Base-by-base conservation (phyloP, 2,888 invertebrate species). In the Caenorhabditis sp. region DNA sequence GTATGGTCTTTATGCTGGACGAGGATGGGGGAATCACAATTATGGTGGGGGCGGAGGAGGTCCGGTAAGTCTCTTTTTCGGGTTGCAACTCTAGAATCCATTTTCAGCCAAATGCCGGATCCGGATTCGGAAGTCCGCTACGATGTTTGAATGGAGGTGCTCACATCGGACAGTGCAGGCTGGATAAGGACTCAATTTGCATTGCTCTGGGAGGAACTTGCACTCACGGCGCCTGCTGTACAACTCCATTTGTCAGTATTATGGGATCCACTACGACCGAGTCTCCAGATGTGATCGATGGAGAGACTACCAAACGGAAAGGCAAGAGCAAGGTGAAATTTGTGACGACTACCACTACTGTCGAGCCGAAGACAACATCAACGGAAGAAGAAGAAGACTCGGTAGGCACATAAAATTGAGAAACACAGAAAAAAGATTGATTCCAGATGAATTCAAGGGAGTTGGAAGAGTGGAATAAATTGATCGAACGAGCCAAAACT, bases 201-300 rank as follows among this genome's bases (percentile, higher is more conserved):
- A 80, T 83, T n/a, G 84, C 84, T 5, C 53, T 82, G 1, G 84
- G 84, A 15, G 83, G 83, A 9, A 81, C 78, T 11, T 83, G 83
- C 39, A 73, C 78, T 8, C 83, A 83, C 41, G 79, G 78, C 8
- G 76, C 81, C 1, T 83, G 83, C 52, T 83, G 84, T 59, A 84
- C 84, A 7, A 83, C 83, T n/a, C 83, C 83, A 6, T 83, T 84
- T 71, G 65, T 78, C 9, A 77, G 72, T n/a, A 58, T 82, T 11
- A 20, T 65, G 20, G 73, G 65, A 0, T 27, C 46, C 2, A 62
- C 74, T 5, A 41, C 50, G 30, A 71, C 79, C 5, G 59, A 58
- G 13, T 8, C 71, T 5, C 70, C 75, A 1, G 72, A 68, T 20
- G 45, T 72, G 13, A 77, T 77, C 22, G 74, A 80, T 41, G 77